phyloP scores from a whole-genome alignment of 2,113 vertebrate species.

The Hassar affinis region DNA sequence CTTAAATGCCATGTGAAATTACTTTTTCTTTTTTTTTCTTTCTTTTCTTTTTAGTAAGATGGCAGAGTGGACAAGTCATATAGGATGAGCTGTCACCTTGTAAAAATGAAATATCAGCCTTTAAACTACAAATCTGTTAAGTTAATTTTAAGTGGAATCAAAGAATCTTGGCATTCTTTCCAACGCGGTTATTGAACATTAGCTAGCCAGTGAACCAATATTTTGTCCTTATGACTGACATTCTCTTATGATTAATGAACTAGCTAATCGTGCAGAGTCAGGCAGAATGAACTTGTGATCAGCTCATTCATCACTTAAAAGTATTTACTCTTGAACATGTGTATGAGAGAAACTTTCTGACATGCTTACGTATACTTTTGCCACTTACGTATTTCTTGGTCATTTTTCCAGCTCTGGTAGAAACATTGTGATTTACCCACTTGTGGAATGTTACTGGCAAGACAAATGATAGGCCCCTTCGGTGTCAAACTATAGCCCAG shows the following conservation, averaged over 20 bases:
- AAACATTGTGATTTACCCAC: not conserved
- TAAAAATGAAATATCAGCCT: not conserved
- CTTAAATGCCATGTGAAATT: not conserved
- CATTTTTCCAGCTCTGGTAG: not conserved
- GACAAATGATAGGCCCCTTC: conserved; percentile 10
- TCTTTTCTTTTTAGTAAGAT: not conserved
- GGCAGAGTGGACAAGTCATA: not conserved
- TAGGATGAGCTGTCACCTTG: not conserved
- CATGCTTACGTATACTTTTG: not conserved
- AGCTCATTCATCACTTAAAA: not conserved
- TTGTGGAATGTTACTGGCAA: not conserved
- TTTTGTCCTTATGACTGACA: not conserved
- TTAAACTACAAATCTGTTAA: not conserved
- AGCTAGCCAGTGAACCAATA: not conserved
- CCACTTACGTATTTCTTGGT: not conserved
- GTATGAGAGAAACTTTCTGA: not conserved
- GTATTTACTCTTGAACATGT: not conserved
- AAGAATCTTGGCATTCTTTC: not conserved
- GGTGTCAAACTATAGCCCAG: not conserved
- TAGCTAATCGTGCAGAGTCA: not conserved
- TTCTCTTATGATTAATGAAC: not conserved
- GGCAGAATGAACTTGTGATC: not conserved
- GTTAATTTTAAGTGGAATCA: not conserved
- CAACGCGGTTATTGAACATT: not conserved
- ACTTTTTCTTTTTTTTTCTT: not conserved